phyloP scores from a whole-genome alignment of 2,888 invertebrate species.

The Pachydiplax longipennis region DNA sequence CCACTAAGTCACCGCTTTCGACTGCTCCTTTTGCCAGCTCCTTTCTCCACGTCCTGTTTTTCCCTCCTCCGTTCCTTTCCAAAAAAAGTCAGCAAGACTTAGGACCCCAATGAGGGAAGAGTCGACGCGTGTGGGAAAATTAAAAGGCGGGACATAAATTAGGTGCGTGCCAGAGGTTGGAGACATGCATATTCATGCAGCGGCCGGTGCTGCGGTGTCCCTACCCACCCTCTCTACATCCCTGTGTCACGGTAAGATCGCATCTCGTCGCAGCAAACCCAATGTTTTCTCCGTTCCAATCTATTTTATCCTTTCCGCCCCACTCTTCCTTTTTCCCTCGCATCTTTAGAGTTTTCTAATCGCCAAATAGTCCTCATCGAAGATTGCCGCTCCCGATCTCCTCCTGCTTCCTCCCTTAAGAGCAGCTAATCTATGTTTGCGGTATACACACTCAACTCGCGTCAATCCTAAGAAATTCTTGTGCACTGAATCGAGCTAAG shows the following conservation, averaged over 20 bases:
- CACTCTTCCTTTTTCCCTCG: background rate
- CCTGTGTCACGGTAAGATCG: background rate
- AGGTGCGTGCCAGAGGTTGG: conserved; percentile 33
- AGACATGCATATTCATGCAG: conserved; percentile 37
- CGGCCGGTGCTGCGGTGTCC: conserved; percentile 13
- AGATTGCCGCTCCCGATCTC: background rate
- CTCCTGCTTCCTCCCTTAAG: background rate
- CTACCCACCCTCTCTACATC: background rate
- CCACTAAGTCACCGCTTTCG: background rate
- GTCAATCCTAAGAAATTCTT: too few relatives aligned
- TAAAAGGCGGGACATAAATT: conserved; percentile 44
- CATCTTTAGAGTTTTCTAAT: background rate
- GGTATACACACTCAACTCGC: too few relatives aligned
- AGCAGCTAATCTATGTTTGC: too few relatives aligned
- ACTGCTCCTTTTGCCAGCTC: background rate
- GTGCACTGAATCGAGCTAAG: too few relatives aligned
- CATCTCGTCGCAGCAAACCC: background rate
- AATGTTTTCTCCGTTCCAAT: background rate
- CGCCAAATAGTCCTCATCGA: background rate
- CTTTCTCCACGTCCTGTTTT: background rate
- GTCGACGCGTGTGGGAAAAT: conserved; percentile 42
- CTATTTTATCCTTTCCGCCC: background rate
- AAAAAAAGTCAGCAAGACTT: background rate
- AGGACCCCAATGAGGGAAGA: background rate
- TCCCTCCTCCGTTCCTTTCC: background rate